Conservation (phyloP, 2,797 vertebrate species). For the Spinus olivaceus region DNA sequence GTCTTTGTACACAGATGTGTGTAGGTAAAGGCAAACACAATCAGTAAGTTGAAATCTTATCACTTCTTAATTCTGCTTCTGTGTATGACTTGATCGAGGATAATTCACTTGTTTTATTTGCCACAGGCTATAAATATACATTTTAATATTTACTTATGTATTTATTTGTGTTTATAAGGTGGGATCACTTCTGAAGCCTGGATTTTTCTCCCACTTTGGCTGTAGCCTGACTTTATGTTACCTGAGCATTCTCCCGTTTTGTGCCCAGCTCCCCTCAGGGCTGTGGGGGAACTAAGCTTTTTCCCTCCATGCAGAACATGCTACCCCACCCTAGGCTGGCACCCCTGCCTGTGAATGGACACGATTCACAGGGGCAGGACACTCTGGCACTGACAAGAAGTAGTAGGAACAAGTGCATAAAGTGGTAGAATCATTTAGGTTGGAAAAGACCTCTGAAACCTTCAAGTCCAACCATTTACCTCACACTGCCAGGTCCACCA, state of each 20-base stretch:
- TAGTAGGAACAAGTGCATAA: neutral
- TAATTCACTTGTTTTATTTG: neutral
- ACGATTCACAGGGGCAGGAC: neutral
- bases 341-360: neutral
- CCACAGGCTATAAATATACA: neutral
- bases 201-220: neutral
- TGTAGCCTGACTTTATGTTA: neutral
- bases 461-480: neutral
- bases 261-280: neutral
- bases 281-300: neutral
- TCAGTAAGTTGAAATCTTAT: neutral
- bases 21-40: neutral
- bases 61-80: neutral
- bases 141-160: neutral
- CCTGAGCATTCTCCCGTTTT: neutral
- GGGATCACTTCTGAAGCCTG: neutral
- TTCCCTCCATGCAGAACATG: fast-evolving
- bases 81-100: neutral
- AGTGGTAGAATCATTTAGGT: neutral
- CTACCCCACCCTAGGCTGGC: too few species aligned
- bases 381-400: neutral
- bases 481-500: neutral
- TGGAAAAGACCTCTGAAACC: neutral
- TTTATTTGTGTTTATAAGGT: neutral
- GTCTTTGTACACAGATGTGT: neutral